A percentile compares a stretch with the other conserved stretches of the same genome.
phyloP scores from a whole-genome alignment of 2,888 invertebrate species.

The Luperina nickerlii region DNA sequence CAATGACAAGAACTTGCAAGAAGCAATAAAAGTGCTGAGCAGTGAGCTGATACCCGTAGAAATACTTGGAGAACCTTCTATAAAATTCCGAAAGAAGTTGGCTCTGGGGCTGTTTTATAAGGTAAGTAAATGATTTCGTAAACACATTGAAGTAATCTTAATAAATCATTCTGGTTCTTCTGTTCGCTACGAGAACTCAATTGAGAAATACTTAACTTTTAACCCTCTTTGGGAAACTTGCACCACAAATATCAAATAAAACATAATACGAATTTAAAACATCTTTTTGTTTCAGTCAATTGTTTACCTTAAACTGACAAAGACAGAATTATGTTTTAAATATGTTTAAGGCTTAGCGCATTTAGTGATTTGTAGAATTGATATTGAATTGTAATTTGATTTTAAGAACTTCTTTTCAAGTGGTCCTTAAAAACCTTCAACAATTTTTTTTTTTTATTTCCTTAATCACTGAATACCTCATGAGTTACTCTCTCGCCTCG shows the following conservation, averaged over 20 bases:
- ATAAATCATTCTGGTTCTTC: neutral
- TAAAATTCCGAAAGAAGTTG: constrained; percentile 92
- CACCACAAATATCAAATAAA: neutral
- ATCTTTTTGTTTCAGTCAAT: neutral
- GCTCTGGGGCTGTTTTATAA: constrained; percentile 95
- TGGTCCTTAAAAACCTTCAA: no score
- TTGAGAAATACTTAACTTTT: neutral
- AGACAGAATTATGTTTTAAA: neutral
- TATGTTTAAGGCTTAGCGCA: neutral
- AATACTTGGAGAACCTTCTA: constrained; percentile 92
- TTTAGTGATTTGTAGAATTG: neutral
- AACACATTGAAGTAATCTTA: neutral
- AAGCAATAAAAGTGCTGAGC: constrained; percentile 88
- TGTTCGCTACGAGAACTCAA: neutral
- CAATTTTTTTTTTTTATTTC: neutral
- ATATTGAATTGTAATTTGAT: no score
- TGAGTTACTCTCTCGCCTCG: neutral
- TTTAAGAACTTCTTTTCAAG: no score
- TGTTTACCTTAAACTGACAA: neutral
- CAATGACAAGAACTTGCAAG: constrained; percentile 82
- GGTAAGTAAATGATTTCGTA: constrained; percentile 80
- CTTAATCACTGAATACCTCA: neutral
- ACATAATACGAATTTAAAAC: neutral
- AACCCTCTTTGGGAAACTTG: neutral
- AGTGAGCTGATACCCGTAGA: constrained; percentile 92